Evolutionary conservation across 2,797 vertebrate species (phyloP), one percentile per base, ranked within the genome.

Genomic region (Pelobates cultripes): DNA sequence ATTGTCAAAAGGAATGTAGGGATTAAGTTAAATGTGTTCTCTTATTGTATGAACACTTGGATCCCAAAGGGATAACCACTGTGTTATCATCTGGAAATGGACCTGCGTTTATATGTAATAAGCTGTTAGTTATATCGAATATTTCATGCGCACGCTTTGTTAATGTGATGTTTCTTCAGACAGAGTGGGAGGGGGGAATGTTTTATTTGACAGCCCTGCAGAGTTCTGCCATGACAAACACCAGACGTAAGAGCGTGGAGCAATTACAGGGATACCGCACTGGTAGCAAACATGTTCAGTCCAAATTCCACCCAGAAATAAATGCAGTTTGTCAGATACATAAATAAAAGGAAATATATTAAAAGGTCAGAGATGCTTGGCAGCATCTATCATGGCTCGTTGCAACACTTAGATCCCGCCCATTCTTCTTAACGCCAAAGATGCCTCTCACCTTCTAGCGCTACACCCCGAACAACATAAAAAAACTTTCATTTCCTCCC

Each of bases 51-150:
- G 60, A 90, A 90, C 89, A 89, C 89, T 91, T 86, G 89, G 90
- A 89, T 91, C 91, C 90, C 91, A 89, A 89, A 89, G 90, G 91
- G 90, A 91, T 90, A 92, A 93, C 47, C 28, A 92, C 91, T 91
- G 91, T 93, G 90, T 90, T 91, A 91, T 93, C 90, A 89, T 86
- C 92, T 91, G 90, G 90, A 85, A 85, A 84, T n/a, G 13, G 10
- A 51, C 47, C 47, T 6, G 47, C 5, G 10, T 51, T 51, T 51
- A 51, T 6, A 51, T 51, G 47, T 51, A 51, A 51, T 51, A 51
- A 10, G 47, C 47, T 51, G 47, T 51, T 51, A 5, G 10, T 51
- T 51, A 5, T 51, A 5, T 51, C 3, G 10, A 51, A 51, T 51
- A 10, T 51, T 51, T 51, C 47, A 6, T 6, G 10, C 3, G 5